Evolutionary conservation across 2,888 invertebrate genomes (phyloP), one percentile per base, ranked within the genome.

Genomic region (Psylliodes chrysocephalus): DNA sequence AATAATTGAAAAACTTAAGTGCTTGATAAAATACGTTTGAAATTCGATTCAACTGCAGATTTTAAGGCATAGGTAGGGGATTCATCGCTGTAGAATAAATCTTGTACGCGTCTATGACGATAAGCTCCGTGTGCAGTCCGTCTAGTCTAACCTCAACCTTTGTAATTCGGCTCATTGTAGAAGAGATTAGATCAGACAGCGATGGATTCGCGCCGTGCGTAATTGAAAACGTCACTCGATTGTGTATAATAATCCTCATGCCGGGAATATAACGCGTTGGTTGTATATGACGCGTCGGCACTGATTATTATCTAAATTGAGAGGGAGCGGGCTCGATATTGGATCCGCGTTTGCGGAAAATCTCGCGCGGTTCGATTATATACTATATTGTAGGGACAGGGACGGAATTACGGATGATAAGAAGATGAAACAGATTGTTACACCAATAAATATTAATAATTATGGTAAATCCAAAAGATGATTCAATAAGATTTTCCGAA

Each of bases 221-320:
- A 60, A 54, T 54, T 60, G 53, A 44, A 55, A 17, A 44, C 35
- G 47, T 52, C 28, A 40, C 33, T 14, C 14, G 47, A 49, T 15
- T n/a, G 47, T 49, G 54, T 19, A 55, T 55, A 55, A 55, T 55
- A 55, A 55, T 15, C 40, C 8, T 28, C 14, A 30, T 8, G 44
- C 18, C 12, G 30, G 33, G 18, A 44, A 55, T 55, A 44, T 44
- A 54, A n/a, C n/a, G n/a, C n/a, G n/a, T n/a, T n/a, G 14, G 22
- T 38, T 38, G 53, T 53, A 25, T 12, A 55, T 44, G 44, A 30
- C 30, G 28, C 55, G 44, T 35, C 55, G 42, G 18, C 55, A 30
- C 30, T 55, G 55, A 55, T 46, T 55, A 55, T 55, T 44, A 55
- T 55, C 44, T 44, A 55, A 44, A 55, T 55, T 55, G 55, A 44